Conservation (phyloP, 2,888 invertebrate species). For the Caenorhabditis panamensis region DNA sequence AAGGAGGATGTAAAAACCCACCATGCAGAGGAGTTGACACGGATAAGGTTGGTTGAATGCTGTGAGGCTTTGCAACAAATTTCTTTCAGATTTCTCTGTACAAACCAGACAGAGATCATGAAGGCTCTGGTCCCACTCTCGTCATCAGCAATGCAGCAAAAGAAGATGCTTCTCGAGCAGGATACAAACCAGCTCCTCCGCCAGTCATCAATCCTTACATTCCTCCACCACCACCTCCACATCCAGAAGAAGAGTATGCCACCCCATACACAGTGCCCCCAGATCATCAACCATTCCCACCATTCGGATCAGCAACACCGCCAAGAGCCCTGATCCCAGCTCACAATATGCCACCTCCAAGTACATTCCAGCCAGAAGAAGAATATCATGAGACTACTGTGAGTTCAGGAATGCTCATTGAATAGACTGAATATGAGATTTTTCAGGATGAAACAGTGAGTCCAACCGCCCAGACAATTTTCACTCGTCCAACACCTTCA, state of each 20-base stretch:
- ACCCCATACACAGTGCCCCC: slow-evolving; percentile 56
- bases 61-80: not conserved
- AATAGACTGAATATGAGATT: not conserved
- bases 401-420: not conserved
- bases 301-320: slow-evolving; percentile 12
- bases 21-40: slow-evolving; percentile 55
- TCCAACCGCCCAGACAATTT: slow-evolving; percentile 57
- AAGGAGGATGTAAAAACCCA: slow-evolving; percentile 39
- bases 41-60: slow-evolving; percentile 41
- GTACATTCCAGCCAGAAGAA: slow-evolving; percentile 29
- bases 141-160: slow-evolving; percentile 68
- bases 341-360: slow-evolving; percentile 39
- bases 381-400: slow-evolving; percentile 50
- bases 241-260: slow-evolving; percentile 55
- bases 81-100: slow-evolving; percentile 54
- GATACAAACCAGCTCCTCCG: slow-evolving; percentile 56
- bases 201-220: slow-evolving; percentile 50
- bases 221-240: slow-evolving; percentile 48
- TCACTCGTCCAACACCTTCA: slow-evolving; percentile 25
- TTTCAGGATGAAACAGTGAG: slow-evolving; percentile 36
- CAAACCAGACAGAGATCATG: slow-evolving; percentile 59
- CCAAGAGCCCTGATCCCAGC: slow-evolving; percentile 41
- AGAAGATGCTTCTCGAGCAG: slow-evolving; percentile 55
- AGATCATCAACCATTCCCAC: slow-evolving; percentile 47
- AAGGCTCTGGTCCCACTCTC: slow-evolving; percentile 51